A percentile compares a stretch with the other conserved stretches of the same genome.
phyloP scores from a whole-genome alignment of 37 sponge, comb jelly and placozoan genomes.

The Haliclona indistincta region DNA sequence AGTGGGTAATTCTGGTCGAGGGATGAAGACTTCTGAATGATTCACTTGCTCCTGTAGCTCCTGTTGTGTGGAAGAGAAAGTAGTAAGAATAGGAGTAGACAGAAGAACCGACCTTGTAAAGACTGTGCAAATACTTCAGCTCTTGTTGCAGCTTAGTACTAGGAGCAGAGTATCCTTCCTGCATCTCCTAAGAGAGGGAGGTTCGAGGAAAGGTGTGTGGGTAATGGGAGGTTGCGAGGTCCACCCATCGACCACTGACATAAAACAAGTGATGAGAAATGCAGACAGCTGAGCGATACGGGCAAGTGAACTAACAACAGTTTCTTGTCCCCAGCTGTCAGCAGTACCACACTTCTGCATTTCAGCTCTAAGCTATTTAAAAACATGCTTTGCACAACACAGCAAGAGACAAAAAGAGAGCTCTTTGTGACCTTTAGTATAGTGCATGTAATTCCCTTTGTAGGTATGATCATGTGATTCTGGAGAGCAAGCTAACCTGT shows the following conservation, averaged over 20 bases:
- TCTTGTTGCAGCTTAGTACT: neutral
- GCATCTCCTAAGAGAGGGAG: neutral
- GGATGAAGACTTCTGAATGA: too few relatives aligned
- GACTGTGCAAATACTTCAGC: neutral
- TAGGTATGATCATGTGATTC: too few relatives aligned
- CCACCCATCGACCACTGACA: conserved; percentile 1
- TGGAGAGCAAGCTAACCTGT: too few relatives aligned
- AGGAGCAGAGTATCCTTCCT: neutral
- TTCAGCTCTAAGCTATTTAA: too few relatives aligned
- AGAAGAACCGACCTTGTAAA: neutral
- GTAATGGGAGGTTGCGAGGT: too few relatives aligned
- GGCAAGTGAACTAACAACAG: neutral
- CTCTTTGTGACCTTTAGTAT: neutral
- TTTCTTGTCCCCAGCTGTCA: neutral
- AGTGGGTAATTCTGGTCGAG: neutral
- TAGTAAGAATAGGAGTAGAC: neutral
- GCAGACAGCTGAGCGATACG: neutral
- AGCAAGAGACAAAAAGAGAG: conserved; percentile 1
- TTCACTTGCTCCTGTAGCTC: too few relatives aligned
- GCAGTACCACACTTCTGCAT: too few relatives aligned
- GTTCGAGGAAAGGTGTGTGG: too few relatives aligned
- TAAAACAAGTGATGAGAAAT: neutral
- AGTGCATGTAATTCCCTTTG: neutral
- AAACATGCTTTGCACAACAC: too few relatives aligned
- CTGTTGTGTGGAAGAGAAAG: too few relatives aligned